Conservation (phyloP, 2,113 vertebrate species). For the Phrynosoma blainvillii region DNA sequence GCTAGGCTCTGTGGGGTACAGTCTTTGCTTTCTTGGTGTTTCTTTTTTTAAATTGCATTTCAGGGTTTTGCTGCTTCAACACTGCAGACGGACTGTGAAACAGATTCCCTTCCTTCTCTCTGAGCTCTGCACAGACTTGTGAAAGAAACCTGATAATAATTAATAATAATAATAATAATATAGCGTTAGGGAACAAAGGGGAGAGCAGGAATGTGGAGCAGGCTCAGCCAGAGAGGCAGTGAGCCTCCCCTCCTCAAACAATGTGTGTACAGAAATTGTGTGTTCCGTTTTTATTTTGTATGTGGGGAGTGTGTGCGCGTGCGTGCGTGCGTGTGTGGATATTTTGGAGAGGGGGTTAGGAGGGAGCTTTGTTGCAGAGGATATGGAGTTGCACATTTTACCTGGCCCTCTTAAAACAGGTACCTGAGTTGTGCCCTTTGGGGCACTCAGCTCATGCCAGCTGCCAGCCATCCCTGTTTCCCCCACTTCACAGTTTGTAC, state of each 20-base stretch:
- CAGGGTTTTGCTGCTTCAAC: neutral
- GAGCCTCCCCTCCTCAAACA: neutral
- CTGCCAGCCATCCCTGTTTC: slow-evolving; percentile 51
- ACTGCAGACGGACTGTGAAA: neutral
- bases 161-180: neutral
- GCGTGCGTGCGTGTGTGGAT: neutral
- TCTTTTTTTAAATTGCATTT: neutral
- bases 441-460: slow-evolving; percentile 27
- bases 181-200: neutral
- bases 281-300: neutral
- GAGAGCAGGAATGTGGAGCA: accelerated
- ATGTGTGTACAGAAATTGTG: neutral
- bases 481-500: slow-evolving; percentile 74
- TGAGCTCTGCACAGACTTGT: slow-evolving; percentile 16
- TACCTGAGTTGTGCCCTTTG: neutral
- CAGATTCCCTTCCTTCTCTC: neutral
- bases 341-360: neutral
- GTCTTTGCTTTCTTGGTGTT: neutral
- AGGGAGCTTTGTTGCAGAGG: slow-evolving; percentile 38
- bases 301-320: neutral
- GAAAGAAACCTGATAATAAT: too few species aligned
- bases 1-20: neutral
- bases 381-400: slow-evolving; percentile 48
- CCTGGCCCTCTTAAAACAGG: slow-evolving; percentile 30
- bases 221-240: accelerated